Conservation (phyloP, 2,888 invertebrate genomes). For the Aleiodes leptofemur region DNA sequence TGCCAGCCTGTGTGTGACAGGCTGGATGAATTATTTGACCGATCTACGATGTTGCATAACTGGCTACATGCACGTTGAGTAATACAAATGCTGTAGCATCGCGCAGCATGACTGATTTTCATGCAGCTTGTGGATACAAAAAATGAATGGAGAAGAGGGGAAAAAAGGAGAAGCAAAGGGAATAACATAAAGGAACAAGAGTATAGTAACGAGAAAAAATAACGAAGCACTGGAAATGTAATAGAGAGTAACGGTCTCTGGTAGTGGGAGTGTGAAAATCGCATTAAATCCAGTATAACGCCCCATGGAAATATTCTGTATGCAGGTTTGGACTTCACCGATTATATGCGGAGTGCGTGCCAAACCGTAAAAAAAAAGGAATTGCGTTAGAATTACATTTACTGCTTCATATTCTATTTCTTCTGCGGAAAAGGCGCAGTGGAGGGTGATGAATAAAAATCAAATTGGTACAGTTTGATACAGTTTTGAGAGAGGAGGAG, state of each 20-base stretch:
- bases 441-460: constrained; percentile 11
- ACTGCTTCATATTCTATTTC: constrained; percentile 19
- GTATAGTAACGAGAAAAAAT: constrained; percentile 15
- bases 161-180: background rate
- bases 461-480: background rate
- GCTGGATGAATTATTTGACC: constrained; percentile 42
- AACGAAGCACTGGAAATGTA: constrained; percentile 23
- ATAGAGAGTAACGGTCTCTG: constrained; percentile 22
- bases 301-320: constrained; percentile 16
- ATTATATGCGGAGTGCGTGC: constrained; percentile 39
- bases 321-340: constrained; percentile 9
- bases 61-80: constrained; percentile 27
- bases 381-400: constrained; percentile 40
- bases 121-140: background rate
- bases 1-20: constrained; percentile 42
- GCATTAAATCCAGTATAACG: constrained; percentile 42
- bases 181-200: constrained; percentile 6
- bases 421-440: background rate
- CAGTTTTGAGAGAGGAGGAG: background rate
- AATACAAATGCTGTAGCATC: constrained; percentile 37
- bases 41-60: constrained; percentile 44
- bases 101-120: constrained; percentile 40
- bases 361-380: constrained; percentile 41
- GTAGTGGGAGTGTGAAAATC: constrained; percentile 33
- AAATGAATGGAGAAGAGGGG: constrained; percentile 7